Percentiles rank a stretch among this genome's conserved stretches.
Conservation (phyloP, 1,140 invertebrate species). For the Asbolus verrucosus region DNA sequence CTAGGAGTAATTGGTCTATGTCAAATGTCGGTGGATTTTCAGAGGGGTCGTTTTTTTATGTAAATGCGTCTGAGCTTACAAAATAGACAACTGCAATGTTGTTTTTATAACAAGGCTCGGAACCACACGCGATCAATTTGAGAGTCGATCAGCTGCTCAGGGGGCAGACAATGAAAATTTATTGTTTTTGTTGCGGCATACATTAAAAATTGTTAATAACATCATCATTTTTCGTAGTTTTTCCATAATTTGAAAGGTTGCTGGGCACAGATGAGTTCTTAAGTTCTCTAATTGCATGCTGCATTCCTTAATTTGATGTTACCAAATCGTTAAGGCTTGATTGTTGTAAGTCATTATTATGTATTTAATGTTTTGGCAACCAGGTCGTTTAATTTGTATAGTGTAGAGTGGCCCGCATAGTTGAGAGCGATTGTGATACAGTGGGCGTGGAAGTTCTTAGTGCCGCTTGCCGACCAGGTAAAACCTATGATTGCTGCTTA, state of each 20-base stretch:
- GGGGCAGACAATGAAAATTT: slow-evolving; percentile 45
- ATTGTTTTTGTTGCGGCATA: slow-evolving; percentile 41
- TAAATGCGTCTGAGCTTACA: slow-evolving; percentile 37
- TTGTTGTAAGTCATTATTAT: slow-evolving; percentile 44
- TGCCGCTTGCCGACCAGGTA: slow-evolving; percentile 57
- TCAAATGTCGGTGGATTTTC: slow-evolving; percentile 6
- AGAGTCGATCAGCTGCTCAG: slow-evolving; percentile 46
- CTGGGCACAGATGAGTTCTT: no score
- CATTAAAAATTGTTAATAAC: slow-evolving; percentile 42
- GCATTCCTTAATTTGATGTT: slow-evolving; percentile 27
- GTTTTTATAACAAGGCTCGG: slow-evolving; percentile 43
- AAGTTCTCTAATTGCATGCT: no score
- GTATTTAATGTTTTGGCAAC: slow-evolving; percentile 46
- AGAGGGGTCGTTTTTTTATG: slow-evolving; percentile 31
- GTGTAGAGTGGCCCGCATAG: slow-evolving; percentile 51
- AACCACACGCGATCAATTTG: slow-evolving; percentile 45
- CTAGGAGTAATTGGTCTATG: slow-evolving; percentile 11
- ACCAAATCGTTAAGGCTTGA: slow-evolving; percentile 43
- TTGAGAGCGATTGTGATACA: slow-evolving; percentile 55
- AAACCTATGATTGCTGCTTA: slow-evolving; percentile 57
- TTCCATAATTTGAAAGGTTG: background rate
- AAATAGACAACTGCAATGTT: slow-evolving; percentile 46
- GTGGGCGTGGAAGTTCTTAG: slow-evolving; percentile 58
- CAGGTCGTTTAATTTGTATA: slow-evolving; percentile 46
- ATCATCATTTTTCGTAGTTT: slow-evolving; percentile 33